phyloP scores from a whole-genome alignment of 2,888 invertebrate species.

The Argyresthia albistria region DNA sequence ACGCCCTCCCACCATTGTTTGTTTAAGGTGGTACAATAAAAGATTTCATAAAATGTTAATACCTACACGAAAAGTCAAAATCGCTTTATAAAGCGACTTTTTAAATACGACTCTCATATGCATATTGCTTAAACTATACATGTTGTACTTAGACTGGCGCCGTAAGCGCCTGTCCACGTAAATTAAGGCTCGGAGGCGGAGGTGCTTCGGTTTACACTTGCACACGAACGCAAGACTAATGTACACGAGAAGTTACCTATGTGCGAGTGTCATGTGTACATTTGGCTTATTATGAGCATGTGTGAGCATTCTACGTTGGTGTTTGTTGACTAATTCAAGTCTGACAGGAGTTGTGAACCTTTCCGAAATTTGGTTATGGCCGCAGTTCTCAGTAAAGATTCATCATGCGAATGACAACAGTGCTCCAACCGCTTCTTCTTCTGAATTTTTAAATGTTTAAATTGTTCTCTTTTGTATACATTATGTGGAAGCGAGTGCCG shows the following conservation, averaged over 20 bases:
- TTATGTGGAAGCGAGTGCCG: too few species aligned
- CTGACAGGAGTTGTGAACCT: slow-evolving; percentile 33
- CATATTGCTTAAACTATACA: not conserved
- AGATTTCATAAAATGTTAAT: not conserved
- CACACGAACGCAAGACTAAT: slow-evolving; percentile 21
- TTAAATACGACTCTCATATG: not conserved
- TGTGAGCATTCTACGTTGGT: slow-evolving; percentile 29
- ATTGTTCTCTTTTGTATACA: too few species aligned
- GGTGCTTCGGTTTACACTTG: slow-evolving; percentile 33
- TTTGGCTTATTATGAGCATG: slow-evolving; percentile 26
- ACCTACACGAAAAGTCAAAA: not conserved
- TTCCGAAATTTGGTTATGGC: slow-evolving; percentile 22
- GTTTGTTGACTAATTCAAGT: slow-evolving; percentile 34
- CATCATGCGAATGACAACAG: not conserved
- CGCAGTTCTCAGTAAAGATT: not conserved
- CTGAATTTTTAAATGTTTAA: too few species aligned
- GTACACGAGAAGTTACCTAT: slow-evolving; percentile 15
- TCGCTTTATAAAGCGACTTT: too few species aligned
- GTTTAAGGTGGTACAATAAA: too few species aligned
- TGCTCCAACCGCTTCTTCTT: not conserved
- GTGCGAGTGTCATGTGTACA: slow-evolving; percentile 26
- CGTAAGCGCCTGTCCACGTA: slow-evolving; percentile 15
- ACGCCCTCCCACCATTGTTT: too few species aligned
- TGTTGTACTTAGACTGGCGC: slow-evolving; percentile 10
- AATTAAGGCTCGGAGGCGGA: slow-evolving; percentile 25